These are phyloP conservation scores for Danaus chrysippus DNA, from an alignment of 2,888 invertebrate species.

Conservation along the genomic window DNA sequence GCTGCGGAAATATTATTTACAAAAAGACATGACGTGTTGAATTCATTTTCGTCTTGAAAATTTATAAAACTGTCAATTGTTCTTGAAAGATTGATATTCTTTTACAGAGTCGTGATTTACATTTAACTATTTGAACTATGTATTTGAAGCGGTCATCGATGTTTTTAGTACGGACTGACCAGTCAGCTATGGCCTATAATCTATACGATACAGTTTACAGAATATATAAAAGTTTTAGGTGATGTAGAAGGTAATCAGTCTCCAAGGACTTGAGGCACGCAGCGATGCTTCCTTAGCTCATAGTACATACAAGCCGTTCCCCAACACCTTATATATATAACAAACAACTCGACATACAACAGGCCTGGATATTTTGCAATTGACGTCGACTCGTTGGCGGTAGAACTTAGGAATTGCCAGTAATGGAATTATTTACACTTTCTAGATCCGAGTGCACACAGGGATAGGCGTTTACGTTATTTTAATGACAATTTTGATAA, in stretches of 20 bases:
- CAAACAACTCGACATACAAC: conserved; percentile 18
- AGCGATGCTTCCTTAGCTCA: conserved; percentile 28
- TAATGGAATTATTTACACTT: conserved; percentile 24
- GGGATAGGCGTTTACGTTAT: conserved; percentile 17
- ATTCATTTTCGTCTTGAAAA: conserved; percentile 33
- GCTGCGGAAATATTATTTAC: conserved; percentile 25
- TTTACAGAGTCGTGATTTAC: not conserved
- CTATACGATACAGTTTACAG: not conserved
- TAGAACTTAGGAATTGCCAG: conserved; percentile 34
- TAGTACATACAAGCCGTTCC: conserved; percentile 20
- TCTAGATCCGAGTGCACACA: conserved; percentile 26
- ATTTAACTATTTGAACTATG: not conserved
- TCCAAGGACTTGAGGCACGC: conserved; percentile 20
- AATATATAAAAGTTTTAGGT: conserved; percentile 8
- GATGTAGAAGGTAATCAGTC: conserved; percentile 22
- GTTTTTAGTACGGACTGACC: not conserved
- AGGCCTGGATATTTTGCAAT: conserved; percentile 33
- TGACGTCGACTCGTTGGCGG: conserved; percentile 36
- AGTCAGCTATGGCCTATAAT: not conserved
- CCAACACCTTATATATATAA: too few species aligned
- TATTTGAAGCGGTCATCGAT: not conserved
- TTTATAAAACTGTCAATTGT: conserved; percentile 31
- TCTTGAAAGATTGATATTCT: not conserved
- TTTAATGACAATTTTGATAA: conserved; percentile 31
- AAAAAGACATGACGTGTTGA: conserved; percentile 30